These are phyloP conservation scores for Phallusia fumigata DNA, from an alignment of 23 tunicate genomes.

Conservation along the genomic window DNA sequence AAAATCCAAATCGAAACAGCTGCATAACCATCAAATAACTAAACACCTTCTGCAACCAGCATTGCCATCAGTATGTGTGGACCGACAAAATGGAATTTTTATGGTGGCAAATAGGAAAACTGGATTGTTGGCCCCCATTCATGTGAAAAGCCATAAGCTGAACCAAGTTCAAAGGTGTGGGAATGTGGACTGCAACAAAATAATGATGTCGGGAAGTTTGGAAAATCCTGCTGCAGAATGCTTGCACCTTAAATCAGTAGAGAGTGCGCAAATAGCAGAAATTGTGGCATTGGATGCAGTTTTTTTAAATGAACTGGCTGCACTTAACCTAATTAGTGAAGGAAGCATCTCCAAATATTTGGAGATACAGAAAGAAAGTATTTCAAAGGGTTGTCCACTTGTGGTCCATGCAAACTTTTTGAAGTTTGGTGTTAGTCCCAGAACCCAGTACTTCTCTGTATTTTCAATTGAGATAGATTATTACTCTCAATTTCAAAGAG, in stretches of 20 bases:
- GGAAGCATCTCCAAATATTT: neutral
- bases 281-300: neutral
- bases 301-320: neutral
- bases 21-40: neutral
- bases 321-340: neutral
- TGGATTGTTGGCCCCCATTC: conserved; percentile 3
- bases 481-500: neutral
- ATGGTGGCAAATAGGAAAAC: neutral
- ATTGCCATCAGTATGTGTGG: neutral
- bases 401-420: conserved; percentile 13
- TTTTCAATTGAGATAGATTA: neutral
- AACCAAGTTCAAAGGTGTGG: neutral
- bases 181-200: neutral
- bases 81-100: neutral
- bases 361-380: neutral
- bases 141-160: neutral
- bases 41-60: no score
- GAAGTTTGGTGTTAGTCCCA: neutral
- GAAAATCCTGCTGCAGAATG: conserved; percentile 7
- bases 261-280: neutral
- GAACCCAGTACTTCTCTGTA: neutral
- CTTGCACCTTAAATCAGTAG: neutral
- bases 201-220: neutral
- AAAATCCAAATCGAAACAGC: neutral
- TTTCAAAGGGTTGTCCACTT: neutral